A percentile compares a stretch with the other conserved stretches of the same genome.
Conservation (phyloP, 2,888 invertebrate genomes). For the Oscheius sp. region DNA sequence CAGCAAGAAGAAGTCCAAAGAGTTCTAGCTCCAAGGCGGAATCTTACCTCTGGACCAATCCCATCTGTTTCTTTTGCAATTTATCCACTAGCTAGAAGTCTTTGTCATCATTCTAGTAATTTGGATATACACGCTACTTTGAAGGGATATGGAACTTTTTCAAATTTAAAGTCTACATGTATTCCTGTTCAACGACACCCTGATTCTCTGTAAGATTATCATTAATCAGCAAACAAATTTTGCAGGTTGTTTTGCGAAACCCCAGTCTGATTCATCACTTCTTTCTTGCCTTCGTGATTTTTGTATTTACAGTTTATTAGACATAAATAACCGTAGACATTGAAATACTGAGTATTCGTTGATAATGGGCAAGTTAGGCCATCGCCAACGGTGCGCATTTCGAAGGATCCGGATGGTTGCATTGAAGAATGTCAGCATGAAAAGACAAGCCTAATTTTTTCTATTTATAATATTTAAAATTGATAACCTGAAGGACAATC, state of each 20-base stretch:
- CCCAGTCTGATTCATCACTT: not conserved
- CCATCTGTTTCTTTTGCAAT: not conserved
- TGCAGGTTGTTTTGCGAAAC: not conserved
- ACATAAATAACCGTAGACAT: constrained; percentile 7
- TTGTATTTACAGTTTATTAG: not conserved
- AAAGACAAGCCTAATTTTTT: constrained; percentile 47
- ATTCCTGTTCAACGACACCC: not conserved
- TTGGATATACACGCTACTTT: no score
- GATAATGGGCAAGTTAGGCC: constrained; percentile 16
- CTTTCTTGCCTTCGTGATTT: no score
- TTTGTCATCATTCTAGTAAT: not conserved
- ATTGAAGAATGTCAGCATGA: constrained; percentile 57
- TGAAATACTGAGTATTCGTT: constrained; percentile 3
- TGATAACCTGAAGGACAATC: constrained; percentile 63
- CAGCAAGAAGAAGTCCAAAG: no score
- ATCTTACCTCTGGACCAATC: no score
- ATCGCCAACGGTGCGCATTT: constrained; percentile 45
- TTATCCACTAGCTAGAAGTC: not conserved
- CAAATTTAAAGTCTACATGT: not conserved
- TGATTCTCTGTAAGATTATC: not conserved
- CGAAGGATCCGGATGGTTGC: constrained; percentile 63
- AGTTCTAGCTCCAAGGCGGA: no score
- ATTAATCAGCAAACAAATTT: not conserved
- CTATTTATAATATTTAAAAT: not conserved
- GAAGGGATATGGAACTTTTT: not conserved